A percentile compares a stretch with the other conserved stretches of the same genome.
phyloP scores from a whole-genome alignment of 2,113 vertebrate species.

The Callorhinus ursinus region DNA sequence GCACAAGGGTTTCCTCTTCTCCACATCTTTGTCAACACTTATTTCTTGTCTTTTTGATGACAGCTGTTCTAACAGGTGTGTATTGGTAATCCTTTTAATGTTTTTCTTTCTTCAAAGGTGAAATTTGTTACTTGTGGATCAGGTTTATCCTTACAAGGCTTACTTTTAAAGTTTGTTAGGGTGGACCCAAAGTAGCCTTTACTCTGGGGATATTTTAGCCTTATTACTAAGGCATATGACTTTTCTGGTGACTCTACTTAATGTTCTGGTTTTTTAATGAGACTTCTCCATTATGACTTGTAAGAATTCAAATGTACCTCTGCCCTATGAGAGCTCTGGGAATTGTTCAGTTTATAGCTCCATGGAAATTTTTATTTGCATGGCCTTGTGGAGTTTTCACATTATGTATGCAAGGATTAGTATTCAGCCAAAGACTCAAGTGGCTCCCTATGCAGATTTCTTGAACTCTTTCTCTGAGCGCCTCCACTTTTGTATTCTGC shows the following conservation, averaged over 20 bases:
- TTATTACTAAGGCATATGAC: neutral
- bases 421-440: slow-evolving; percentile 39
- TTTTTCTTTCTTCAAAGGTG: neutral
- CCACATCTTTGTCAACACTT: neutral
- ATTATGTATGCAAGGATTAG: slow-evolving; percentile 53
- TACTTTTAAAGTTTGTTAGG: slow-evolving; percentile 17
- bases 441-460: slow-evolving; percentile 3
- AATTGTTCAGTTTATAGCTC: slow-evolving; percentile 53
- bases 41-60: neutral
- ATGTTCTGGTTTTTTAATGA: slow-evolving; percentile 50
- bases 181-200: neutral
- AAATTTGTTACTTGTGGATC: neutral
- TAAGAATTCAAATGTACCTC: slow-evolving; percentile 56
- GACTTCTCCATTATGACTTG: slow-evolving; percentile 46
- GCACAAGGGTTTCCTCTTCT: neutral
- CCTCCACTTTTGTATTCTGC: slow-evolving; percentile 40
- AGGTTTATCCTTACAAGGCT: neutral
- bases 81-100: neutral
- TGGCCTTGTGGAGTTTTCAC: slow-evolving; percentile 59
- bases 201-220: neutral
- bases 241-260: slow-evolving; percentile 7
- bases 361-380: slow-evolving; percentile 59
- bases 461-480: neutral
- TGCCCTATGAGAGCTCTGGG: slow-evolving; percentile 45
- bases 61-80: neutral